A percentile compares a stretch with the other conserved stretches of the same genome.
Conservation (phyloP, 2,797 vertebrate species). For the Smutsia temminckii region DNA sequence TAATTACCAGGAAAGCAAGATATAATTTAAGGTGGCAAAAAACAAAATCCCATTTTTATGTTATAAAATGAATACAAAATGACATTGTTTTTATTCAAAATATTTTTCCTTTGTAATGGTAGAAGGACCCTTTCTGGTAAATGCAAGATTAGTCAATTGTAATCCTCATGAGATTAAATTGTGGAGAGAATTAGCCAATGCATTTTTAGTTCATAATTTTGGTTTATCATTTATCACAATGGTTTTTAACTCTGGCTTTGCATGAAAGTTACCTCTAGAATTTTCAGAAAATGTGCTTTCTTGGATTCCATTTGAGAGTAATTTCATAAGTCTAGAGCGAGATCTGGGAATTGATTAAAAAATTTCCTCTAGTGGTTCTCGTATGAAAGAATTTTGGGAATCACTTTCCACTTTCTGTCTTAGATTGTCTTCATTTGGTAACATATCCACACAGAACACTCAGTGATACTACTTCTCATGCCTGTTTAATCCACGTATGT, state of each 20-base stretch:
- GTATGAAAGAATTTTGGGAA: not conserved
- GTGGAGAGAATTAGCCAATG: not conserved
- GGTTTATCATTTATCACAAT: not conserved
- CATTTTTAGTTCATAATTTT: slow-evolving; percentile 5
- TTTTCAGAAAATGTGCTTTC: not conserved
- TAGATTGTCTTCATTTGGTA: not conserved
- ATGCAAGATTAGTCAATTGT: not conserved
- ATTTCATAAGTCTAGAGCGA: not conserved
- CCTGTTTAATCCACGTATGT: not conserved
- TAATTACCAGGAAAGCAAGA: not conserved
- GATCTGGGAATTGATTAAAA: not conserved
- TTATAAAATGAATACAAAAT: not conserved
- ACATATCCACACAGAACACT: not conserved
- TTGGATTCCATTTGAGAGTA: not conserved
- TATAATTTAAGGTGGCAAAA: not conserved
- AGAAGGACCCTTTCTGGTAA: not conserved
- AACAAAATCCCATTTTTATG: not conserved
- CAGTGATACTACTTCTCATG: not conserved
- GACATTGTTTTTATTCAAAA: not conserved
- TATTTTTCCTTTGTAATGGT: not conserved
- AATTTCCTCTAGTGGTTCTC: not conserved
- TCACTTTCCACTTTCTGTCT: not conserved
- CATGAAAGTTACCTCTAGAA: not conserved
- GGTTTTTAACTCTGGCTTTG: not conserved
- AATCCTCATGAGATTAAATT: slow-evolving; percentile 18